phyloP scores from a whole-genome alignment of 2,888 invertebrate species.

The Zele albiditarsus region DNA sequence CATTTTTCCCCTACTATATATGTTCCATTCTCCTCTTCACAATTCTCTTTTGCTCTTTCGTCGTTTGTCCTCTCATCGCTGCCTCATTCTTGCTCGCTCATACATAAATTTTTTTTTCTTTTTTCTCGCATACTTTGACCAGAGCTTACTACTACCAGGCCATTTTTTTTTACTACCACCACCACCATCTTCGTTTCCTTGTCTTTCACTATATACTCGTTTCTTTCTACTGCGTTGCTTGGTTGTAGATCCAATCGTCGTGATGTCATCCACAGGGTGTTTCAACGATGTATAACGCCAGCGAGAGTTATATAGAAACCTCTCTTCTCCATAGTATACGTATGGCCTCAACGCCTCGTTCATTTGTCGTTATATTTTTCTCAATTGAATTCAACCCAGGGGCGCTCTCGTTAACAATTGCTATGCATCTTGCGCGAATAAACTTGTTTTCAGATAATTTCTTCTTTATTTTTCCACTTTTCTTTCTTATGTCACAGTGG shows the following conservation, averaged over 20 bases:
- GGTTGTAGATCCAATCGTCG: conserved; percentile 49
- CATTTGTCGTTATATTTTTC: conserved; percentile 12
- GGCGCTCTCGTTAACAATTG: conserved; percentile 17
- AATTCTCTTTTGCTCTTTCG: conserved; percentile 39
- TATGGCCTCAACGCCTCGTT: conserved; percentile 20
- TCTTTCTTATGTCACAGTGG: no score
- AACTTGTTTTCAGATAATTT: background rate
- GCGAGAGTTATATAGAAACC: background rate
- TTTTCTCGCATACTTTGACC: background rate
- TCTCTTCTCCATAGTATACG: conserved; percentile 3
- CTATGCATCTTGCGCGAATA: conserved; percentile 12
- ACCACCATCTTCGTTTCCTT: conserved; percentile 40
- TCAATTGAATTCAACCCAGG: conserved; percentile 32
- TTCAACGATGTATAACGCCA: conserved; percentile 29
- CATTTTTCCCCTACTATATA: background rate
- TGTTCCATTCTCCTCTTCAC: conserved; percentile 23
- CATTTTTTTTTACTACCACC: conserved; percentile 40
- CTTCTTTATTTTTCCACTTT: background rate
- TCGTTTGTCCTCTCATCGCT: conserved; percentile 40
- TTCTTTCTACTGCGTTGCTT: conserved; percentile 42
- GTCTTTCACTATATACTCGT: conserved; percentile 41
- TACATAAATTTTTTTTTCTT: conserved; percentile 27
- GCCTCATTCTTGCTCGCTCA: conserved; percentile 45
- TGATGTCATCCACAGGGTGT: conserved; percentile 59
- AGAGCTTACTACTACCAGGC: conserved; percentile 39